phyloP scores from a whole-genome alignment of 2,113 vertebrate genomes.

The Poicephalus gulielmi region DNA sequence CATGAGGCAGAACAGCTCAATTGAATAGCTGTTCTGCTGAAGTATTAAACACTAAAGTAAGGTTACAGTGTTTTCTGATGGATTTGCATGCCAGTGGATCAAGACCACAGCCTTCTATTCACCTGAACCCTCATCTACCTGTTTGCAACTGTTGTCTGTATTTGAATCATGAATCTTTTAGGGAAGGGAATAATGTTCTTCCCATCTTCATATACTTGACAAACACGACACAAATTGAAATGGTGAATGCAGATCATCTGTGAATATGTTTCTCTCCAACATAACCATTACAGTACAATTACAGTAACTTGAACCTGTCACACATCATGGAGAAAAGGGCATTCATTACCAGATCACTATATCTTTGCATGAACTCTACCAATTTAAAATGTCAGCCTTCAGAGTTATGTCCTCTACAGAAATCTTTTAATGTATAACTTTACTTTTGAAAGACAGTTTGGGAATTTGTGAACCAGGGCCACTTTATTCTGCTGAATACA shows the following conservation, averaged over 20 bases:
- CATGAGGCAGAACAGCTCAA: background rate
- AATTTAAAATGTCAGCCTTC: background rate
- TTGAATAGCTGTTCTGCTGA: background rate
- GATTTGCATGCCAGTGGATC: background rate
- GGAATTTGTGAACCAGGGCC: background rate
- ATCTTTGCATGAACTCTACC: background rate
- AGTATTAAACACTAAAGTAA: background rate
- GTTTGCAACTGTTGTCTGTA: background rate
- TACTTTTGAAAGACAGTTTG: background rate
- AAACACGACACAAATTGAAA: background rate
- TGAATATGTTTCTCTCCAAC: background rate
- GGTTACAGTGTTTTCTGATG: background rate
- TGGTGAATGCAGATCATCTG: background rate
- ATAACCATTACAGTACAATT: background rate
- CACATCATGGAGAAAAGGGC: background rate
- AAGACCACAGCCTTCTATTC: background rate
- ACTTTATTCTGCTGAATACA: slow-evolving; percentile 29
- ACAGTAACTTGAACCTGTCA: background rate
- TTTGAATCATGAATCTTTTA: background rate
- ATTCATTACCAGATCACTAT: background rate
- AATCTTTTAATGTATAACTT: background rate
- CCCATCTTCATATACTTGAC: background rate
- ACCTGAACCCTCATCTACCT: background rate
- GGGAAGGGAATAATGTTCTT: background rate
- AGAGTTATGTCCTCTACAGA: background rate